Conservation (phyloP, 92 coral and sea anemone genomes). For the Epizoanthus scotinus region DNA sequence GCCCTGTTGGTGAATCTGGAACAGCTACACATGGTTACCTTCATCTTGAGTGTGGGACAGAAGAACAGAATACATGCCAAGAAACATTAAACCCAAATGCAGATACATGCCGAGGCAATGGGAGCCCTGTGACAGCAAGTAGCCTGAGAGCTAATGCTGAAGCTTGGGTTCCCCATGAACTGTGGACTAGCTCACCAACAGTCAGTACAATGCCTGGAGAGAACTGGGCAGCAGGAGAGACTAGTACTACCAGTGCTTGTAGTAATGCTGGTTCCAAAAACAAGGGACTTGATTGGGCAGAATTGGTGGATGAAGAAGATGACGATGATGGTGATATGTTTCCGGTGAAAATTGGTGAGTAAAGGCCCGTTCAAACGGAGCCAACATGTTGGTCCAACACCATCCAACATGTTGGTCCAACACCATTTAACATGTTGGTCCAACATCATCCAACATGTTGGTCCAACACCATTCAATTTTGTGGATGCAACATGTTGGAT, state of each 20-base stretch:
- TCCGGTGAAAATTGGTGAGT: conserved; percentile 31
- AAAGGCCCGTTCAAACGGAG: no score
- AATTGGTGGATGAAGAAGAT: background rate
- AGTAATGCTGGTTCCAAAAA: background rate
- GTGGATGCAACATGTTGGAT: no score
- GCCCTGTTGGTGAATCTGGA: background rate
- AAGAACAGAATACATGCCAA: background rate
- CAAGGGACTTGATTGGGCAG: background rate
- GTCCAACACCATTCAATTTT: no score
- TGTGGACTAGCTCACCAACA: conserved; percentile 5
- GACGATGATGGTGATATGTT: conserved; percentile 26
- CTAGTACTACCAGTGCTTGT: background rate
- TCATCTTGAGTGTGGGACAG: background rate
- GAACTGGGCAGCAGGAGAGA: conserved; percentile 10
- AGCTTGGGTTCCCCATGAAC: conserved; percentile 24
- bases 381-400: no score
- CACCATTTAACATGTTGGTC: no score
- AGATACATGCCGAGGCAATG: background rate
- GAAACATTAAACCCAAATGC: background rate
- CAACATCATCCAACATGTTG: no score
- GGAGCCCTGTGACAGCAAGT: background rate
- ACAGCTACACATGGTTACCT: no score
- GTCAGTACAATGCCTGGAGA: conserved; percentile 6
- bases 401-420: no score
- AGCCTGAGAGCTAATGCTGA: conserved; percentile 23